Base-by-base conservation (phyloP, 2,113 vertebrate genomes). In the Pitta sordida region DNA sequence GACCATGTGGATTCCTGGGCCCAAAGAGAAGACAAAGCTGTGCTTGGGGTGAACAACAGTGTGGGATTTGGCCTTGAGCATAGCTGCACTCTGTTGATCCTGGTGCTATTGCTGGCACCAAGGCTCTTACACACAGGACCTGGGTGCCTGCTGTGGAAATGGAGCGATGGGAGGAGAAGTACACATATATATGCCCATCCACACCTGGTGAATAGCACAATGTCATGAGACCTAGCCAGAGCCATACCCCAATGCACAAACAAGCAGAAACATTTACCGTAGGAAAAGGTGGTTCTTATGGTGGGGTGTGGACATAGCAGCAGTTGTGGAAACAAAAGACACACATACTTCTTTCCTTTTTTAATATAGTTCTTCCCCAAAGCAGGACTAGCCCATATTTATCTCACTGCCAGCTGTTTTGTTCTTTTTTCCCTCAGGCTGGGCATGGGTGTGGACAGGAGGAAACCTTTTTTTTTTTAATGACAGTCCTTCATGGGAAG, bases 31-130 rank as follows among this genome's bases (percentile, higher is more conserved):
- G 71, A 53, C 34, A 85, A 43, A 52, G 21, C 41, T 62, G 49
- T 65, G n/a, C 51, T 29, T 49, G 73, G 30, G 13, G 4, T n/a
- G 55, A 36, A 9, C 10, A 68, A 15, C 1, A 6, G 27, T 41
- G 60, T 37, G 49, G 22, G 41, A 41, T 39, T 46, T 80, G 76
- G 2, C 46, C 24, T 60, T 7, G 0, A 19, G 24, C 34, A 15
- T 0, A 3, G 59, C 52, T 67, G 60, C 29, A 17, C 23, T 10
- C n/a, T 0, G 0, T 4, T 23, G 44, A 32, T 21, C 36, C 37
- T 68, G 63, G 29, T 11, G 30, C 49, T 75, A 15, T 19, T 0
- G 0, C 21, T 30, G 41, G 10, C 27, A 36, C 30, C 39, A 30
- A 79, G 21, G 19, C 36, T 7, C 22, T 53, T 51, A 26, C 6